Base-by-base conservation (phyloP, 2,888 invertebrate genomes). In the Drosophila setosimentum region DNA sequence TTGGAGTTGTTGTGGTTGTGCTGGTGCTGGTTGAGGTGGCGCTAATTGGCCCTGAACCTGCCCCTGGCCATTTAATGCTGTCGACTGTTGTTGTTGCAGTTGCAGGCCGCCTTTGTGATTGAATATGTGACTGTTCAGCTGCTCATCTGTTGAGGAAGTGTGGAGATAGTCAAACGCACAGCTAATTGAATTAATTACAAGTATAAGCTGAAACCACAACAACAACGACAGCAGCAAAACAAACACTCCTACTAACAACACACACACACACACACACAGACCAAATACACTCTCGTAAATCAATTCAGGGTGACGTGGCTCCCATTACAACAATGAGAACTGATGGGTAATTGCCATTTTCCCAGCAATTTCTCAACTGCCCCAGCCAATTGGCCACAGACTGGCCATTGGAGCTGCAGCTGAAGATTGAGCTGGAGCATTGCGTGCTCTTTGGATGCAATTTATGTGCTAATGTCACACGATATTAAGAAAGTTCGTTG, bases 51-150 rank as follows among this genome's bases (percentile, higher is more conserved):
- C 68, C 60, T 75, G 74, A 63, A 59, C 63, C 64, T 84, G 78
- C 40, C 83, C 88, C 68, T 82, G 84, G 5, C 75, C 94, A 33
- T 50, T 69, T 27, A 61, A 42, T 13, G 50, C 42, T 6, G 30
- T 11, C 32, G 53, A 18, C 45, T 64, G 75, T 78, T 68, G 55
- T 2, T 57, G 80, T 45, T 83, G 83, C 82, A 96, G 92, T 87
- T 94, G 94, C 88, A 96, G 93, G 62, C 96, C 96, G 83, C 94
- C 95, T 93, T 96, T 96, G 93, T 96, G 96, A 91, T 95, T 96
- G 93, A 96, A 96, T 91, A 96, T 96, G 91, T 95, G 96, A 83
- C 95, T 95, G 76, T 94, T 94, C 73, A 93, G 93, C 73, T 87
- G 84, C 82, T 94, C 94, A 91, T 93, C 93, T 90, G 80, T 68